Conservation (phyloP, 2,113 vertebrate species). For the Dasyurus viverrinus region DNA sequence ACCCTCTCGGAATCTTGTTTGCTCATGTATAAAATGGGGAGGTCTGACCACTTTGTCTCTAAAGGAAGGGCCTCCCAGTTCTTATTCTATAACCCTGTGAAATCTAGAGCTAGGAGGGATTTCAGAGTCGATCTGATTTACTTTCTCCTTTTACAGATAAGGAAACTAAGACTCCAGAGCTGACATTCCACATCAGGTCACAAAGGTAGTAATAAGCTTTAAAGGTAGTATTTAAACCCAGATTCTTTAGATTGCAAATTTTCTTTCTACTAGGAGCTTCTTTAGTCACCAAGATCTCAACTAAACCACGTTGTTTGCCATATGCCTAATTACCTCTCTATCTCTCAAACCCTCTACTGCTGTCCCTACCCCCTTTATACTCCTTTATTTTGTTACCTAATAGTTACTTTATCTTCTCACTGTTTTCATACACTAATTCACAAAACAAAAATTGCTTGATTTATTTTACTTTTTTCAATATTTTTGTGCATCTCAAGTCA, state of each 20-base stretch:
- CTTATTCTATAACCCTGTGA: neutral
- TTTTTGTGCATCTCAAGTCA: neutral
- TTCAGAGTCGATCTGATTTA: neutral
- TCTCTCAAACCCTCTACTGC: neutral
- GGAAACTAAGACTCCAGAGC: neutral
- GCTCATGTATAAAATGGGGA: neutral
- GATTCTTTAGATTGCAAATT: neutral
- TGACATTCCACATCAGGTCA: neutral
- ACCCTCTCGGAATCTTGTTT: neutral
- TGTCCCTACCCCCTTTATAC: too few species aligned
- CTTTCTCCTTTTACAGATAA: neutral
- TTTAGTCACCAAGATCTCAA: neutral
- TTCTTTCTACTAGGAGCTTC: neutral
- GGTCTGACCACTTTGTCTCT: neutral
- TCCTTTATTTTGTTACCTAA: neutral
- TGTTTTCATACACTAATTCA: neutral
- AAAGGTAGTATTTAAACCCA: neutral
- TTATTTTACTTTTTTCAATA: neutral
- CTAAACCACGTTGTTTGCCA: neutral
- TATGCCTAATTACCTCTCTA: neutral
- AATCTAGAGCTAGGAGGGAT: neutral
- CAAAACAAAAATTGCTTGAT: neutral
- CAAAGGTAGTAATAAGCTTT: neutral
- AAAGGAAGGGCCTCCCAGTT: neutral
- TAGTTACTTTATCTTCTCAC: neutral